phyloP scores from a whole-genome alignment of 2,888 invertebrate species.

The Dynastes tityus region DNA sequence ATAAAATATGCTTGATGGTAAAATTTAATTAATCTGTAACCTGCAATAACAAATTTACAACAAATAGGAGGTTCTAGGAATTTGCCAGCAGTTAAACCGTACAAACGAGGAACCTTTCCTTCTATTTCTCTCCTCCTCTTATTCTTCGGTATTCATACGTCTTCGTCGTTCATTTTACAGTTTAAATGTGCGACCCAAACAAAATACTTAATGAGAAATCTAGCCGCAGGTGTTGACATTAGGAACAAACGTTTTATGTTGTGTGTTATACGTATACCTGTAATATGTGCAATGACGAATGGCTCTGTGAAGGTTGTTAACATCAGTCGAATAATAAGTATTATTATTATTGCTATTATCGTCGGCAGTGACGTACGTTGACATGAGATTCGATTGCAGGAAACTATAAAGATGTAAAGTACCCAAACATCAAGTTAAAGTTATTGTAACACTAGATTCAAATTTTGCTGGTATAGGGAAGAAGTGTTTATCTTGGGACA shows the following conservation, averaged over 20 bases:
- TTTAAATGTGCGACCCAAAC: slow-evolving; percentile 33
- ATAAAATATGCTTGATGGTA: too few species aligned
- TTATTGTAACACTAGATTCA: too few species aligned
- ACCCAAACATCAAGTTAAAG: too few species aligned
- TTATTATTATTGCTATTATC: slow-evolving; percentile 28
- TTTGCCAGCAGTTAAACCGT: background rate
- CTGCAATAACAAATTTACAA: too few species aligned
- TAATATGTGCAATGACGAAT: slow-evolving; percentile 26
- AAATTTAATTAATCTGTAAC: too few species aligned
- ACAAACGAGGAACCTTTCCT: background rate
- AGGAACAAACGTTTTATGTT: slow-evolving; percentile 10
- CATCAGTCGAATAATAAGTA: slow-evolving; percentile 47
- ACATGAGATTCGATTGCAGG: background rate
- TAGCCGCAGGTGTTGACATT: slow-evolving; percentile 44
- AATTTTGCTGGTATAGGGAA: too few species aligned
- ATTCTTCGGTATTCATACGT: background rate
- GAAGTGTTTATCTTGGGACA: too few species aligned
- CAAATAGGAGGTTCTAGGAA: background rate
- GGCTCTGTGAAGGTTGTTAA: slow-evolving; percentile 48
- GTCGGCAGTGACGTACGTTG: background rate
- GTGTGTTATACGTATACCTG: too few species aligned
- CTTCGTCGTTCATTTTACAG: slow-evolving; percentile 30
- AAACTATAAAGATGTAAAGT: background rate
- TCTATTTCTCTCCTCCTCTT: background rate
- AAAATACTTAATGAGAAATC: slow-evolving; percentile 40